These are phyloP conservation scores for Pocota personata DNA, from an alignment of 2,888 invertebrate species.

Conservation along the genomic window DNA sequence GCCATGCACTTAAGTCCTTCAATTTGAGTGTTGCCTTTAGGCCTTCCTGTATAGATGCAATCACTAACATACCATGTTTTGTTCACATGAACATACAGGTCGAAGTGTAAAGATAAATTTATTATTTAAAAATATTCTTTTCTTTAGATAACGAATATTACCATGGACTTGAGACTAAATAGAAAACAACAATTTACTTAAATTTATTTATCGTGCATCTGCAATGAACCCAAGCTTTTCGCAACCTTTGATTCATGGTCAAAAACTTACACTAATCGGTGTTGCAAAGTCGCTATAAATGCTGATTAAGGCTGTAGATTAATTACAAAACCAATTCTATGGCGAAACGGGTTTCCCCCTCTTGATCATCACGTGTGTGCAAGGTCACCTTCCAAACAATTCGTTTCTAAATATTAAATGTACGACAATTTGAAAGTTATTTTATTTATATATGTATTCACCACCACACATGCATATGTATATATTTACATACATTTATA, in stretches of 20 bases:
- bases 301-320: background rate
- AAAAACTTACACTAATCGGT: background rate
- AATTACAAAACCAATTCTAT: constrained; percentile 20
- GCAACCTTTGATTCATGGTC: constrained; percentile 26
- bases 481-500: background rate
- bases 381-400: constrained; percentile 12
- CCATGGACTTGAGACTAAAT: no score
- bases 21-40: background rate
- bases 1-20: background rate
- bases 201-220: no score
- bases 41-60: background rate
- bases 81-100: no score
- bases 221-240: background rate
- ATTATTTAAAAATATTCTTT: background rate
- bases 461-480: background rate
- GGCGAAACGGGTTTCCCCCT: constrained; percentile 9
- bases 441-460: no score
- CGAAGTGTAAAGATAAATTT: no score
- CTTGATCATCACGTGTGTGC: background rate
- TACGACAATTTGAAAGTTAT: no score
- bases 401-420: no score
- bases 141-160: no score
- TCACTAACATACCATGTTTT: no score
- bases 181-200: no score
- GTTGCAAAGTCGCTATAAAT: constrained; percentile 12